Conservation (phyloP, 2,888 invertebrate species). For the Asteroscopus sphinx region DNA sequence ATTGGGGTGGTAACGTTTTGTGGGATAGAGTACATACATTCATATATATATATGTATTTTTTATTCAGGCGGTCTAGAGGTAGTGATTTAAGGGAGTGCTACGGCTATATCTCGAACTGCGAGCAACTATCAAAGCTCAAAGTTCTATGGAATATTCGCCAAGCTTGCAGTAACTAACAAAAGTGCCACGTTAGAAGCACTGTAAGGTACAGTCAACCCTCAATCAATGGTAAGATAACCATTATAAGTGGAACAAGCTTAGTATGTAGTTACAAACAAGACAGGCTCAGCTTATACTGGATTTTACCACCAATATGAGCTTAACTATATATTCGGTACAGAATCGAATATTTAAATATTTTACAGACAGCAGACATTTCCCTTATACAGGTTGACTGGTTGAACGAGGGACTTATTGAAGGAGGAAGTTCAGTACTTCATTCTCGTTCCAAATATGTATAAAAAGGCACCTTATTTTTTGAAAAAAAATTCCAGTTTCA, state of each 20-base stretch:
- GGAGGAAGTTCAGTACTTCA: too few species aligned
- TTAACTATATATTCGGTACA: constrained; percentile 9
- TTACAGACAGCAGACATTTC: constrained; percentile 15
- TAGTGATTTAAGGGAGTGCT: constrained; percentile 11
- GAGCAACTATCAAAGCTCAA: neutral
- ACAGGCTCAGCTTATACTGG: too few species aligned
- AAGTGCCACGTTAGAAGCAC: neutral
- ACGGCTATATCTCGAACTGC: constrained; percentile 1
- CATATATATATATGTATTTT: constrained; percentile 7
- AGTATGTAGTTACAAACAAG: too few species aligned
- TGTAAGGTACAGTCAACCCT: too few species aligned
- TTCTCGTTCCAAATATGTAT: too few species aligned
- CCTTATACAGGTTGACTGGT: too few species aligned
- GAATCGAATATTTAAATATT: constrained; percentile 7
- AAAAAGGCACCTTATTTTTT: too few species aligned
- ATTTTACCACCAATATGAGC: neutral
- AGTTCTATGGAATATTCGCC: constrained; percentile 14
- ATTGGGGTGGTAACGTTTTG: neutral
- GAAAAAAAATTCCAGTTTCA: too few species aligned
- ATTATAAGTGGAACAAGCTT: too few species aligned
- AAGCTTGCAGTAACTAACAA: constrained; percentile 1
- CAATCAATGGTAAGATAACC: too few species aligned
- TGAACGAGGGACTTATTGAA: too few species aligned
- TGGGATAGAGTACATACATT: neutral
- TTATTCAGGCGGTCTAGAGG: constrained; percentile 6